Base-by-base conservation (phyloP, 2,888 invertebrate species). In the Lycaena phlaeas region DNA sequence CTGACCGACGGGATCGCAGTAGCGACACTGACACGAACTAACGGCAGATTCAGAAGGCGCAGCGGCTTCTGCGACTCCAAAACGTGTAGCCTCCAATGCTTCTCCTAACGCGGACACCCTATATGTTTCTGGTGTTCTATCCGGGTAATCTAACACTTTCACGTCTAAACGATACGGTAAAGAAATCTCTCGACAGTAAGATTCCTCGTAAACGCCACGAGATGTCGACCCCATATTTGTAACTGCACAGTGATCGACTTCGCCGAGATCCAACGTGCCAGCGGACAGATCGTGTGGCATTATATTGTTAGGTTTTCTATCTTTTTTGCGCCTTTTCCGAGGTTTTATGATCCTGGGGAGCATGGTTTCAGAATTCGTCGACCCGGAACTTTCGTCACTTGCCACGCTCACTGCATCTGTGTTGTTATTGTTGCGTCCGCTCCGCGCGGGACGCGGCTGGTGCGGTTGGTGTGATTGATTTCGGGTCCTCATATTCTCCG, bases 291-390 rank as follows among this genome's bases (percentile, higher is more conserved):
- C 84, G 50, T 84, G 84, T 49, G 78, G 66, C 55, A 65, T 65
- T 41, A 85, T 84, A 54, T 82, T 87, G 51, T 86, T 81, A 25
- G 93, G 92, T 74, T 94, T 93, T 53, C 94, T 87, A 67, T 95
- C 95, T 75, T 95, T 95, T 89, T 95, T 95, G 65, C 95, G 89
- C 38, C 95, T 88, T 68, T 95, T 95, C 37, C 95, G 85, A 4
- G 95, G 95, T 70, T 95, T 95, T 59, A 95, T 95, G 50, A 95
- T 94, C 54, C 95, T 87, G 50, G 95, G 95, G 61, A 95, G 78
- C 76, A 92, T 92, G 50, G 91, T 92, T 64, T 93, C 93, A 6
- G 90, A 85, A 58, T 85, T 84, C 30, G 75, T 78, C 30, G 85
- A 85, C 43, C 89, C 89, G 54, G 90, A 90, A 75, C 92, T 91